These are phyloP conservation scores for Natator depressus DNA, from an alignment of 2,113 vertebrate species.

Conservation along the genomic window DNA sequence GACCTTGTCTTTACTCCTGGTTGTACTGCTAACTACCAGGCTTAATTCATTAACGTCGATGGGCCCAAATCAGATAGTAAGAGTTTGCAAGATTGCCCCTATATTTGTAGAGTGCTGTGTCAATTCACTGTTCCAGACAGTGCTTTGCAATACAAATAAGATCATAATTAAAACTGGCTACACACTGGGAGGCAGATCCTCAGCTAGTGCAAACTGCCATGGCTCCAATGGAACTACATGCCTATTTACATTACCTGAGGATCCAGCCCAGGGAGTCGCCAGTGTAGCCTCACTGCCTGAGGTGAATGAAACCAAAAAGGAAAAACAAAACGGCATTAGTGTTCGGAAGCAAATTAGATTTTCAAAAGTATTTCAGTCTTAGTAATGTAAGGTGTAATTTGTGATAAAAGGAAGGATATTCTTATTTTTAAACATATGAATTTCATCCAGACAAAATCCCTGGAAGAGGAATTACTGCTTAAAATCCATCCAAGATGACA, in stretches of 20 bases:
- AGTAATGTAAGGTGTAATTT: not conserved
- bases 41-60: constrained; percentile 41
- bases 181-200: not conserved
- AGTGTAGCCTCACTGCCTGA: not conserved
- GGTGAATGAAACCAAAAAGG: not conserved
- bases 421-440: not conserved
- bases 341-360: not conserved
- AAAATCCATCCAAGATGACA: fast-evolving
- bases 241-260: not conserved
- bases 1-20: constrained; percentile 18
- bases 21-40: not conserved
- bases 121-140: not conserved
- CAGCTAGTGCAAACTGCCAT: not conserved
- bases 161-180: not conserved
- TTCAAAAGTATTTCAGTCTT: not conserved
- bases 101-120: not conserved
- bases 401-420: not conserved
- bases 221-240: not conserved
- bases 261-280: not conserved
- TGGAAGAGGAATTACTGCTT: not conserved
- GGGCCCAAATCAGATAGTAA: not conserved
- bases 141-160: not conserved
- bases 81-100: not conserved
- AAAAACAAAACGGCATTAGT: not conserved
- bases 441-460: not conserved